Conservation (phyloP, 2,797 vertebrate species). For the Mus minutoides region DNA sequence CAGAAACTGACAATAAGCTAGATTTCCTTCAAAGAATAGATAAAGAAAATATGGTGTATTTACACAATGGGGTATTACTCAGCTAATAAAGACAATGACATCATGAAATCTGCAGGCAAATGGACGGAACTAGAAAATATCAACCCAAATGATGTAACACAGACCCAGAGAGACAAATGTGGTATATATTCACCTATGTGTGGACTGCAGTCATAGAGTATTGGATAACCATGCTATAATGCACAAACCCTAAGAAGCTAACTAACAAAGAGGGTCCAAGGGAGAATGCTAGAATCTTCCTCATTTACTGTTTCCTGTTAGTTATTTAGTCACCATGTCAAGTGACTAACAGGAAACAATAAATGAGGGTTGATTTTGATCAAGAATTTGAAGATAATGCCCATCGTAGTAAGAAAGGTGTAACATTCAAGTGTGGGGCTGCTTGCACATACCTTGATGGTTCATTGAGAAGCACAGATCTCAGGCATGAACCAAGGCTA, state of each 20-base stretch:
- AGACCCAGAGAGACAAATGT: neutral
- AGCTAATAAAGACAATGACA: neutral
- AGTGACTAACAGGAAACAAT: neutral
- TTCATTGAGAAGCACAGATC: neutral
- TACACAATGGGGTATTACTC: neutral
- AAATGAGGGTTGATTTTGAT: neutral
- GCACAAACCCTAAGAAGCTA: neutral
- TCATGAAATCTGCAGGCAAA: neutral
- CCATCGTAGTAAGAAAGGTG: neutral
- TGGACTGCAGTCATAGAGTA: neutral
- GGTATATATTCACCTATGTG: neutral
- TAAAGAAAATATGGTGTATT: neutral
- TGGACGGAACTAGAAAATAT: neutral
- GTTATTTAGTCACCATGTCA: too few species aligned
- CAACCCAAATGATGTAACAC: neutral
- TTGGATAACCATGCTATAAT: neutral
- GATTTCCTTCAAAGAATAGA: neutral
- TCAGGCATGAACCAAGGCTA: neutral
- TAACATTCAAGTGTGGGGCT: neutral
- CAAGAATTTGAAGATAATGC: neutral
- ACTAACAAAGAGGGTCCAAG: neutral
- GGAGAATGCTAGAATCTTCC: neutral
- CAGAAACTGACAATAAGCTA: neutral
- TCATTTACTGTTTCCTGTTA: neutral
- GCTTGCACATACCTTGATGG: neutral